Base-by-base conservation (phyloP, 2,888 invertebrate species). In the Rotaria socialis region DNA sequence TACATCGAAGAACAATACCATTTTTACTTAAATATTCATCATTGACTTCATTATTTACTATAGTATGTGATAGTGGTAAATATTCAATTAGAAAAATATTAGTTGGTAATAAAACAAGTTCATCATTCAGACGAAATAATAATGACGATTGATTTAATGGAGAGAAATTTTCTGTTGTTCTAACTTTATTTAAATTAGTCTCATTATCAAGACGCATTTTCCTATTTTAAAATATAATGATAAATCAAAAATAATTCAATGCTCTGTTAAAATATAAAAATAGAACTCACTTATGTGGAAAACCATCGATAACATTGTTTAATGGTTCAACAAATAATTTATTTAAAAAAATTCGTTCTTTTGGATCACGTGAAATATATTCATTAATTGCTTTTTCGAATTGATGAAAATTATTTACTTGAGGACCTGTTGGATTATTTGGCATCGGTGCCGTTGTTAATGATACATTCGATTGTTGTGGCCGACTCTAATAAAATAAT, bases 241-340 rank as follows among this genome's bases (percentile, higher is more conserved):
- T 11, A 47, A 47, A 47, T 10, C 7, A 47, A 67, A 43, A 22
- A 75, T 24, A 75, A n/a, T 24, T 24, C 7, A 0, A 24, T 47
- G 35, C 22, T 55, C 22, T 55, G 0, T 55, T 55, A 2, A 22
- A 5, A 47, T 5, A 75, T 0, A 19, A 47, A 4, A n/a, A 5
- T 43, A 11, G 14, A 47, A 47, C 47, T 47, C 24, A 80, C 80
- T 80, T 80, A 80, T 80, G 80, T 47, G 80, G 80, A 47, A 80
- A 24, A 47, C 80, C 80, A 47, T 80, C 47, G 14, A 80, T 24
- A 80, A 80, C 80, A 47, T 80, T n/a, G n/a, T 10, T 47, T 47
- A 80, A 80, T 47, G 80, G 80, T 80, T 80, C 80, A 47, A 47
- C 2, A n/a, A 43, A 80, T 43, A 43, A 16, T 43, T 80, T 80